phyloP scores from a whole-genome alignment of 2,888 invertebrate genomes.

The Drosophila fulvimacula region DNA sequence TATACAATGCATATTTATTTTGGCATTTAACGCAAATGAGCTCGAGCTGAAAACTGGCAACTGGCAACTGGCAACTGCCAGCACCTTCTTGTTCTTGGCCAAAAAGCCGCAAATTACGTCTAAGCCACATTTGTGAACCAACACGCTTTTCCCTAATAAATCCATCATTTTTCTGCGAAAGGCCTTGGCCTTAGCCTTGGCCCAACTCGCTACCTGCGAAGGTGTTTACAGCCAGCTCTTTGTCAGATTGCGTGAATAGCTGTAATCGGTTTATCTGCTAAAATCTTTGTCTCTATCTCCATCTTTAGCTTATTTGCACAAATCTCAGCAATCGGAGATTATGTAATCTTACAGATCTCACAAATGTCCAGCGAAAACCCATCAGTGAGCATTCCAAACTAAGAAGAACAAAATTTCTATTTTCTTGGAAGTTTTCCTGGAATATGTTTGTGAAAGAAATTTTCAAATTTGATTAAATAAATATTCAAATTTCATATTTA shows the following conservation, averaged over 20 bases:
- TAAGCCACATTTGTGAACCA: conserved; percentile 54
- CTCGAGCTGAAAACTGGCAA: conserved; percentile 13
- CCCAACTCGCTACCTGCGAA: neutral
- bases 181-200: conserved; percentile 29
- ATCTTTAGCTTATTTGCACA: conserved; percentile 44
- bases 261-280: conserved; percentile 40
- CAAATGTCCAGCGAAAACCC: neutral
- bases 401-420: too few species aligned
- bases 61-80: conserved; percentile 19
- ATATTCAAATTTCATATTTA: neutral
- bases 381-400: too few species aligned
- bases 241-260: conserved; percentile 25
- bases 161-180: conserved; percentile 56
- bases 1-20: conserved; percentile 59
- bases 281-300: conserved; percentile 23
- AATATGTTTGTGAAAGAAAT: neutral
- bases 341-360: conserved; percentile 3
- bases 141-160: conserved; percentile 65
- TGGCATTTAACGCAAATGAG: conserved; percentile 57
- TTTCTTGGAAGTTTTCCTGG: too few species aligned
- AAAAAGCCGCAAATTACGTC: conserved; percentile 66
- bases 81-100: conserved; percentile 32
- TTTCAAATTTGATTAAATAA: neutral
- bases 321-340: conserved; percentile 32
- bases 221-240: neutral